Base-by-base conservation (phyloP, 2,113 vertebrate species). In the Acrocephalus arundinaceus region DNA sequence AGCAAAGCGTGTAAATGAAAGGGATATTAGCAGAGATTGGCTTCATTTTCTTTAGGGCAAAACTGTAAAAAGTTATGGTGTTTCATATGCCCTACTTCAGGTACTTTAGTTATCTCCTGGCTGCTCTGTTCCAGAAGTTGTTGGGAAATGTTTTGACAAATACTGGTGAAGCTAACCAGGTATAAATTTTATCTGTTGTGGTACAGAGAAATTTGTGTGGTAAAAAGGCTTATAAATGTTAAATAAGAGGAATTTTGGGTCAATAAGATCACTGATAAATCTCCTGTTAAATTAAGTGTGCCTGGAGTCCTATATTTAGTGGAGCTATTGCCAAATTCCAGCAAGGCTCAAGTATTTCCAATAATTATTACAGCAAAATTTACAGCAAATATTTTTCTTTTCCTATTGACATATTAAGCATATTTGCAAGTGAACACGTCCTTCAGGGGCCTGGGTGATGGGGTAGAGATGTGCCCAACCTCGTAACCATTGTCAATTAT, bases 271-370 rank as follows among this genome's bases (percentile, higher is more conserved):
- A 46, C 81, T 67, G 95, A 94, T 95, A 95, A 93, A 95, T 93
- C 49, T 94, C 73, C 73, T 82, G 54, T 66, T 95, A 87, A 90
- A 74, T 92, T 63, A 89, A 94, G 68, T 82, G 92, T 90, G 86
- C 83, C 94, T 95, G 66, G 86, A 97, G 92, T 71, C 79, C 93
- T 90, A 66, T 95, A 96, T 94, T 90, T 96, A 96, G 84, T 92
- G 83, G n/a, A 82, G 80, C 86, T 94, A 33, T 79, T 95, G 90
- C 88, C 83, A 87, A 87, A 90, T 85, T 90, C 58, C 77, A 89
- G 66, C 54, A 46, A 86, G 80, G 66, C 83, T 96, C 70, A 39
- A 85, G 54, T 76, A 85, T 78, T 92, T 96, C 81, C 92, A 90
- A 51, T 93, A 93, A 94, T 95, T 96, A 90, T 96, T 89, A 25